phyloP scores from a whole-genome alignment of 2,797 vertebrate genomes.

The Tarsius wallacei region DNA sequence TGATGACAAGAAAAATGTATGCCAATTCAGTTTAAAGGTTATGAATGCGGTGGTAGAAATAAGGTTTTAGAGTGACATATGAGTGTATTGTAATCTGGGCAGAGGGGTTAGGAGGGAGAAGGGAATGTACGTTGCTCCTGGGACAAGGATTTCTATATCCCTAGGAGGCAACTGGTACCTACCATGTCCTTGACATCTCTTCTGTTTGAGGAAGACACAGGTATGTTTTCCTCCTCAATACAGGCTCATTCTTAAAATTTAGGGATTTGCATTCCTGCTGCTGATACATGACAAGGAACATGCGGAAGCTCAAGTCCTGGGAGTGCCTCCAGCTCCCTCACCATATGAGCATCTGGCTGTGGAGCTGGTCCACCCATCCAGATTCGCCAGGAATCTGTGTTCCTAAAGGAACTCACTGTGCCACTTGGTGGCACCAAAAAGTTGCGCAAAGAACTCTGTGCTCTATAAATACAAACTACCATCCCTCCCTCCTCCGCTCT shows the following conservation, averaged over 20 bases:
- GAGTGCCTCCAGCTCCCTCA: not conserved
- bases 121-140: not conserved
- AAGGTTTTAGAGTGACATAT: not conserved
- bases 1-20: not conserved
- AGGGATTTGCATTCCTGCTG: not conserved
- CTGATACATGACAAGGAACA: not conserved
- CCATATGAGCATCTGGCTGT: constrained; percentile 39
- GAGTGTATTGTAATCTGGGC: not conserved
- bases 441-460: constrained; percentile 88
- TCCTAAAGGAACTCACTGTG: constrained; percentile 88
- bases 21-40: constrained; percentile 2
- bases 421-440: constrained; percentile 93
- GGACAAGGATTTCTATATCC: not conserved
- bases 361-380: constrained; percentile 43
- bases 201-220: constrained; percentile 49
- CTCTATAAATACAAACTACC: constrained; percentile 88
- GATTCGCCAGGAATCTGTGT: constrained; percentile 71
- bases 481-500: constrained; percentile 69
- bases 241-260: not conserved
- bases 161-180: not conserved
- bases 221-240: not conserved
- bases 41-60: not conserved
- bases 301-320: not conserved
- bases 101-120: not conserved
- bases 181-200: constrained; percentile 48